Conservation (phyloP, 1,140 invertebrate species). For the Ditylenchus dipsaci region DNA sequence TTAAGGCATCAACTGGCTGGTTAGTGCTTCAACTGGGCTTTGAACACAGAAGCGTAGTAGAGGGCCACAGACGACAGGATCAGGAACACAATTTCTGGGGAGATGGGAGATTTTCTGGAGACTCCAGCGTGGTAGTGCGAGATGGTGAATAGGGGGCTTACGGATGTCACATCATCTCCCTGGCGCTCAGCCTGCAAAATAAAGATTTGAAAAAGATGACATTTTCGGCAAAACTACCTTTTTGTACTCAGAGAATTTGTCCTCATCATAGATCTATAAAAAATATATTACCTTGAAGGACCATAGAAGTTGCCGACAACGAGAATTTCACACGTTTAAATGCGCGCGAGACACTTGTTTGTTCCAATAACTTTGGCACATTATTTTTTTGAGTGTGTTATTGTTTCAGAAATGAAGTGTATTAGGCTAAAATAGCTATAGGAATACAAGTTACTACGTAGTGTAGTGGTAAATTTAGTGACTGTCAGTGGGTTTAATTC, state of each 20-base stretch:
- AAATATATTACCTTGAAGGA: too few relatives aligned
- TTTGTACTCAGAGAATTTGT: conserved; percentile 38
- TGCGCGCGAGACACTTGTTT: too few relatives aligned
- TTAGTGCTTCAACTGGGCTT: conserved; percentile 17
- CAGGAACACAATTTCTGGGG: conserved; percentile 47
- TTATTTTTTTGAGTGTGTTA: too few relatives aligned
- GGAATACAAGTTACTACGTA: too few relatives aligned
- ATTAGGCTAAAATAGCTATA: too few relatives aligned
- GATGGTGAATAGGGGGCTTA: conserved; percentile 58
- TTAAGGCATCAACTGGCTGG: neutral
- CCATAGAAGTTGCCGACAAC: too few relatives aligned
- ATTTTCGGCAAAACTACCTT: conserved; percentile 43
- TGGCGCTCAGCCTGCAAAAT: conserved; percentile 59
- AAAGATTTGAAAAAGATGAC: neutral
- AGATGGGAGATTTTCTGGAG: conserved; percentile 44
- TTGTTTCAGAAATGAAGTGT: too few relatives aligned
- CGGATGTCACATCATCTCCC: conserved; percentile 53
- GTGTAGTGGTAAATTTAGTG: too few relatives aligned
- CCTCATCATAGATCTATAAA: conserved; percentile 43
- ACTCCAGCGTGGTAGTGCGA: conserved; percentile 57
- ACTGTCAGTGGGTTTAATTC: too few relatives aligned
- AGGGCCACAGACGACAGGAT: conserved; percentile 38
- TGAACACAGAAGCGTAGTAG: conserved; percentile 40
- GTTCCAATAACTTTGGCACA: too few relatives aligned
- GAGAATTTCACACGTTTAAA: too few relatives aligned